These are phyloP conservation scores for Microctonus brassicae DNA, from an alignment of 2,888 invertebrate species.

Conservation along the genomic window DNA sequence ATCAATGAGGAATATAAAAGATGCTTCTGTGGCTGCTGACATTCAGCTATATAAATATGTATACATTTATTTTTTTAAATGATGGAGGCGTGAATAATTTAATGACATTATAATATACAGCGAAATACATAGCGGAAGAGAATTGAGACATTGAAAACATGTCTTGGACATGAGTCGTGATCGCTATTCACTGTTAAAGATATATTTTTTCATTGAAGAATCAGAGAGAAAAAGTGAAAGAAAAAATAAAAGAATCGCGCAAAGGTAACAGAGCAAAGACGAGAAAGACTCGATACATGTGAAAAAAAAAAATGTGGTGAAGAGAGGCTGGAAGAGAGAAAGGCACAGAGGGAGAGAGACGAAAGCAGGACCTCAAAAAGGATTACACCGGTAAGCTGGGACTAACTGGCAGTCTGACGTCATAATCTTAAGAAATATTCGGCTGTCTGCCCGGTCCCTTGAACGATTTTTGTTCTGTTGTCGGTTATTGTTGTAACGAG, in stretches of 20 bases:
- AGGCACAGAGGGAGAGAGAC: conserved; percentile 34
- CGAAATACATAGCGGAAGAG: conserved; percentile 41
- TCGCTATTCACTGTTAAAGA: conserved; percentile 41
- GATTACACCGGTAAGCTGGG: conserved; percentile 68
- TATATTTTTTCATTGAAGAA: conserved; percentile 38
- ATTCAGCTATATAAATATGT: conserved; percentile 1
- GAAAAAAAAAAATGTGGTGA: background rate
- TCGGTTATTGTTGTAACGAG: conserved; percentile 3
- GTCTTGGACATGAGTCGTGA: conserved; percentile 14
- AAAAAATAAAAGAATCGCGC: conserved; percentile 27
- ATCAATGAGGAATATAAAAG: background rate
- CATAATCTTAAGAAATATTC: conserved; percentile 69
- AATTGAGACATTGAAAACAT: conserved; percentile 40
- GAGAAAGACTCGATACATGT: conserved; percentile 6
- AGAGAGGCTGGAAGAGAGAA: conserved; percentile 19
- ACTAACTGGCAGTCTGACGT: conserved; percentile 68
- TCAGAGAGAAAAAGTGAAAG: conserved; percentile 25
- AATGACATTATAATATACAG: conserved; percentile 52
- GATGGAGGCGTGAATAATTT: conserved; percentile 41
- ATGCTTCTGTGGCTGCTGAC: background rate
- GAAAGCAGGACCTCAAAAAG: conserved; percentile 59
- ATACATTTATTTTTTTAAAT: conserved; percentile 3
- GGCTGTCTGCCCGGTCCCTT: conserved; percentile 44
- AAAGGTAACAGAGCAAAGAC: conserved; percentile 35
- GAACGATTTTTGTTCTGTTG: background rate